Base-by-base conservation (phyloP, 2,888 invertebrate species). In the Biston betularia region DNA sequence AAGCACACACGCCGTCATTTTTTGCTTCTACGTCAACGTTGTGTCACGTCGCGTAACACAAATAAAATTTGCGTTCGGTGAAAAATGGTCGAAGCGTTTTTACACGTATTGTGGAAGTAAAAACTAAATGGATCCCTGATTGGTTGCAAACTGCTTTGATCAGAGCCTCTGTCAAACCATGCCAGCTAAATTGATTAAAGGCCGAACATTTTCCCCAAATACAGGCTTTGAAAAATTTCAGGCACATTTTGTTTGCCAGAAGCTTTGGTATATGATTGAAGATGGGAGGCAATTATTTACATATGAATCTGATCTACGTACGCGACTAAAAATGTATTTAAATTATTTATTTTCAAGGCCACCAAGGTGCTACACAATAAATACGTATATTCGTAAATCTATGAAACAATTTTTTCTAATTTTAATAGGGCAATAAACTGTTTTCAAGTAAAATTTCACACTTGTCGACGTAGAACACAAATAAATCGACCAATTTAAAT, bases 401-500 rank as follows among this genome's bases (percentile, higher is more conserved):
- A 78, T 70, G 57, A 73, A 79, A 80, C 80, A 79, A 76, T 80
- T 83, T 81, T 80, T 82, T 81, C 78, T 72, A 80, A 77, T 75
- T 81, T 78, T 83, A 77, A 75, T 77, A 79, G 84, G 80, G 79
- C 84, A 84, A 82, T 86, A 81, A 85, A 86, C 80, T 80, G 85
- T 84, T 84, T 78, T 63, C 71, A 77, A 84, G 80, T 82, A 81
- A 81, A 84, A 84, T 83, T 83, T 85, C 78, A 83, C 84, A 84
- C 83, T 83, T 79, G 82, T 81, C 80, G 80, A 77, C 80, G 76
- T 73, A 71, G 74, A 79, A 80, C 79, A 82, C 82, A 83, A 83
- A 87, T 88, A 87, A 88, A 88, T 86, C 84, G 85, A 81, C 71
- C 80, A 83, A 84, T 88, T 86, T 84, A 82, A 79, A 79, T 77